phyloP scores from a whole-genome alignment of 1,140 invertebrate species.

The Lasioglossum albipes region DNA sequence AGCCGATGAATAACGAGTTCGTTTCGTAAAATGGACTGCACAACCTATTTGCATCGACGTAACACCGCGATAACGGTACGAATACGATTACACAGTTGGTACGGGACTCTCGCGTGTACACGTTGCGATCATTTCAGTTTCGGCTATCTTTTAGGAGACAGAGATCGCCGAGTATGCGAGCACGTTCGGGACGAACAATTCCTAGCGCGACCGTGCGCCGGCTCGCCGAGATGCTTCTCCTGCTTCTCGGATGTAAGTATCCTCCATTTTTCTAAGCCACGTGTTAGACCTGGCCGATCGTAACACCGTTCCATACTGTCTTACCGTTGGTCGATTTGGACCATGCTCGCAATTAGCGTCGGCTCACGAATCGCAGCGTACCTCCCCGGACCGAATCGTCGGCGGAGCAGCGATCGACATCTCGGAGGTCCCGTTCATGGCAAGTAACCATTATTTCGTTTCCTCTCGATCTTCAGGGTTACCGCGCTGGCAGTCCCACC shows the following conservation, averaged over 20 bases:
- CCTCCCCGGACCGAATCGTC: slow-evolving; percentile 68
- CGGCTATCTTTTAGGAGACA: slow-evolving; percentile 10
- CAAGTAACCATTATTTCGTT: slow-evolving; percentile 55
- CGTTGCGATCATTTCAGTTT: not conserved
- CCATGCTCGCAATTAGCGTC: not conserved
- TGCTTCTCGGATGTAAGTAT: slow-evolving; percentile 35
- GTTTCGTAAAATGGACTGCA: too few species aligned
- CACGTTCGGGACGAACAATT: not conserved
- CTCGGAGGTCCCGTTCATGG: slow-evolving; percentile 69
- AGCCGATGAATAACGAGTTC: too few species aligned
- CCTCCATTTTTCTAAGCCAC: too few species aligned
- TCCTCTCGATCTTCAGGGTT: not conserved
- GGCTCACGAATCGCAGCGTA: not conserved
- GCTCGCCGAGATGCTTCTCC: not conserved
- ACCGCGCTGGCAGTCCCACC: too few species aligned
- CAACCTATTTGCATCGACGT: not conserved
- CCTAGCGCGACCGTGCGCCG: not conserved
- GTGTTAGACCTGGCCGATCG: too few species aligned
- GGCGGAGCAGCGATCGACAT: slow-evolving; percentile 69
- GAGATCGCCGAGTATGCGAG: too few species aligned
- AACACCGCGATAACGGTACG: slow-evolving; percentile 17
- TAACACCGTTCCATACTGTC: too few species aligned
- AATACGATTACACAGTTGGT: not conserved
- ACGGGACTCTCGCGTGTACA: not conserved
- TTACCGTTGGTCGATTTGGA: not conserved